Conservation (phyloP, 2,888 invertebrate species). For the Allolobophora icterica region DNA sequence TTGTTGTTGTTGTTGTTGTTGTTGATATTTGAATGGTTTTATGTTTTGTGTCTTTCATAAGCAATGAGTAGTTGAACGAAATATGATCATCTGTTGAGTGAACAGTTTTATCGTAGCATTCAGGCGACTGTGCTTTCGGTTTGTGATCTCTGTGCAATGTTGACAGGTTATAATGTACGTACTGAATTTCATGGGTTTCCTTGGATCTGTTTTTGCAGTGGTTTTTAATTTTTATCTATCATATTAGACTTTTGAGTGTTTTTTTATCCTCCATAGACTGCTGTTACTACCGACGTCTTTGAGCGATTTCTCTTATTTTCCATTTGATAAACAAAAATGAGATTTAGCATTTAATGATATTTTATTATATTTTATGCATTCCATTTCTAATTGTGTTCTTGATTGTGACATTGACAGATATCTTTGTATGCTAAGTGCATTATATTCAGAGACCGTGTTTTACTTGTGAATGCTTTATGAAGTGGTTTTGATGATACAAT, state of each 20-base stretch:
- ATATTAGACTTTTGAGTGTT: not conserved
- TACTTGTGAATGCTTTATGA: not conserved
- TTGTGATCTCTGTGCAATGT: not conserved
- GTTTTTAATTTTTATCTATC: not conserved
- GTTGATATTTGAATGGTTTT: not conserved
- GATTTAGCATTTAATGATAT: not conserved
- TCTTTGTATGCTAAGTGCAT: not conserved
- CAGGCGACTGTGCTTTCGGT: not conserved
- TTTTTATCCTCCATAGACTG: not conserved
- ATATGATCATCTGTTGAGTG: not conserved
- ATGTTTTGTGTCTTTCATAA: not conserved
- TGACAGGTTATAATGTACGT: too few species aligned
- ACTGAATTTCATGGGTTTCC: not conserved
- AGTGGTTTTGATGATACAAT: constrained; percentile 2
- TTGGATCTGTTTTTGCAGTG: not conserved
- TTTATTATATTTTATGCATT: not conserved
- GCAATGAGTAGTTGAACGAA: not conserved
- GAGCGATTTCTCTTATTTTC: not conserved
- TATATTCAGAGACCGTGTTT: not conserved
- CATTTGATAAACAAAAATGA: not conserved
- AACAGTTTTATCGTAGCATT: not conserved
- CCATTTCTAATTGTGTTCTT: not conserved
- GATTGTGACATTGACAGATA: not conserved
- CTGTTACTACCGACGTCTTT: not conserved
- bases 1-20: not conserved